Evolutionary conservation across 2,888 invertebrate genomes (phyloP).

Genomic region (Drosophila neutralis): DNA sequence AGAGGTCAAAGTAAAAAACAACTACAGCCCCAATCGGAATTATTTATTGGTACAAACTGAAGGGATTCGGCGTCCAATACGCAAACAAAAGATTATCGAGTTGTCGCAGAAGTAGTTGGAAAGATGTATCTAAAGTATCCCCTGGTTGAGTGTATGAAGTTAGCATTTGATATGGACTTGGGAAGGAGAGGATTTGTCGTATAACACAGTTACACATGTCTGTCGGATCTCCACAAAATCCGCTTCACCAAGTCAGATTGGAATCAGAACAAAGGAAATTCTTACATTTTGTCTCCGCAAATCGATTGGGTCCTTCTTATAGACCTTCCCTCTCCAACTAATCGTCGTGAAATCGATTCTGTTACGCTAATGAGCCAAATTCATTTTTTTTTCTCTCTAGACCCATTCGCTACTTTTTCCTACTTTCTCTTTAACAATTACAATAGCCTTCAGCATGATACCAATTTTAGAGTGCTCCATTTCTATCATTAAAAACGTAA

Average conservation of each 20-base stretch:
- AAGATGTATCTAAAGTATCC: not conserved
- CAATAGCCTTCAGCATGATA: not conserved
- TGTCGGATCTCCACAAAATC: not conserved
- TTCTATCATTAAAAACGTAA: not conserved
- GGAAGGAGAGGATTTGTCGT: not conserved
- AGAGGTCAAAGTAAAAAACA: constrained; percentile 32
- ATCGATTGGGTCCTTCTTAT: not conserved
- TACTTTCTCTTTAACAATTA: not conserved
- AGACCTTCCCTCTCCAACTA: not conserved
- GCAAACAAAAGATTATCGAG: not conserved
- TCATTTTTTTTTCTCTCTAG: not conserved
- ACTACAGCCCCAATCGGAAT: not conserved
- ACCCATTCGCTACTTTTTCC: not conserved
- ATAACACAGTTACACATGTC: not conserved
- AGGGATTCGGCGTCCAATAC: constrained; percentile 4
- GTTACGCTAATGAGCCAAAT: not conserved
- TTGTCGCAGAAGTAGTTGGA: not conserved
- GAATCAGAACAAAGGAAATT: not conserved
- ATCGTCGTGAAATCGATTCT: not conserved
- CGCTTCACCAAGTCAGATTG: not conserved
- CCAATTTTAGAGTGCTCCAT: not conserved
- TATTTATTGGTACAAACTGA: constrained; percentile 19
- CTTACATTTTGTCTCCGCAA: not conserved
- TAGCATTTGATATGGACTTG: not conserved
- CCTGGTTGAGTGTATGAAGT: not conserved